Percentiles rank a stretch among this genome's conserved stretches.
Conservation (phyloP, 2,888 invertebrate genomes). For the Metellina segmentata region DNA sequence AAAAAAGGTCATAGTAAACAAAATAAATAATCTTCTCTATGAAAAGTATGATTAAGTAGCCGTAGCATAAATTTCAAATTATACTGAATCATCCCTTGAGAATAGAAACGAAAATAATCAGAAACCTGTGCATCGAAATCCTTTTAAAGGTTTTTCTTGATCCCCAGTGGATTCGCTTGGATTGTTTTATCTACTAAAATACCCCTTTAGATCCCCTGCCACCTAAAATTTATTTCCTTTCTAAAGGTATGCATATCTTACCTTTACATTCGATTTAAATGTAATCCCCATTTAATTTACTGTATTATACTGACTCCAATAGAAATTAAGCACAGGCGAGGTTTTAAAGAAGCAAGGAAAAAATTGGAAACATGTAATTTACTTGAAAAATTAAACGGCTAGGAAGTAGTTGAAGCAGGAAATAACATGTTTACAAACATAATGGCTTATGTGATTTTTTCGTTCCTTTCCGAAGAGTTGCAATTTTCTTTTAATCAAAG, state of each 20-base stretch:
- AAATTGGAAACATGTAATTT: too few species aligned
- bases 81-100: not conserved
- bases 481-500: too few species aligned
- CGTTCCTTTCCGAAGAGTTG: too few species aligned
- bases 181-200: not conserved
- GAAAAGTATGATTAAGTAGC: slow-evolving; percentile 18
- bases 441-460: too few species aligned
- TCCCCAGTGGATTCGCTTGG: not conserved
- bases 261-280: slow-evolving; percentile 11
- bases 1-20: not conserved
- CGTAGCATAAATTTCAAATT: slow-evolving; percentile 17
- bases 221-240: not conserved
- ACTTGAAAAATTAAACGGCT: too few species aligned
- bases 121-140: slow-evolving; percentile 15
- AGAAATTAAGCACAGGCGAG: too few species aligned
- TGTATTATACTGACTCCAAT: too few species aligned
- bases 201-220: not conserved
- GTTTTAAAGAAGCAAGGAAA: too few species aligned
- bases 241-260: not conserved
- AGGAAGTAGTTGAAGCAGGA: too few species aligned
- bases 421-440: too few species aligned
- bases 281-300: not conserved
- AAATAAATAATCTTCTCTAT: slow-evolving; percentile 20
- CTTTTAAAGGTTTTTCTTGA: not conserved
- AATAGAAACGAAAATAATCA: slow-evolving; percentile 15